Evolutionary conservation across 1,140 invertebrate genomes (phyloP), one percentile per base, ranked within the genome.

Genomic region (Mylabris phalerata): DNA sequence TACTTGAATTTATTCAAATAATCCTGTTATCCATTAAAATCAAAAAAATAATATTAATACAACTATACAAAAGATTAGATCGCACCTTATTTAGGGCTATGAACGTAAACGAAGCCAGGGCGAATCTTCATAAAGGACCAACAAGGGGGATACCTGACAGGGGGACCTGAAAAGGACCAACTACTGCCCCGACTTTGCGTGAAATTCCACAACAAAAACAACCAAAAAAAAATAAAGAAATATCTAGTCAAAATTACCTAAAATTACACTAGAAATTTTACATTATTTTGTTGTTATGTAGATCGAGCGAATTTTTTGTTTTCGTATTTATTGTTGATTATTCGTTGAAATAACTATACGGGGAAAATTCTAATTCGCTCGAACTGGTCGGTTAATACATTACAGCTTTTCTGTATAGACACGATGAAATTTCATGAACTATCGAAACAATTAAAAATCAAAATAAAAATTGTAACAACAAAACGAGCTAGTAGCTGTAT

Each of bases 131-230:
- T 55, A 62, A 68, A 70, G 63, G 67, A 72, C 70, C 70, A 66
- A 63, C 52, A 65, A 62, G 65, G 58, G 63, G 67, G 67, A 61
- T 67, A 65, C 51, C 66, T 63, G 60, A 60, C 62, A 61, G 7
- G 32, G 32, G 63, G 66, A 72, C 70, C 68, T 72, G 68, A 70
- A 72, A 72, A 67, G 63, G 61, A 69, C 61, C 58, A 64, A 70
- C 70, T 72, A 72, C 70, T 70, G 68, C 66, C 66, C 66, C 64
- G 65, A 67, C 61, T 66, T 60, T 69, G 63, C 58, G 60, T 69
- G 67, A 62, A 61, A 59, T 62, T 63, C 60, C 64, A 42, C 49
- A 26, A 41, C 13, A 57, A 11, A 49, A 13, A 57, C 42, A 41
- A 39, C 46, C 38, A 57, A 52, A 19, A 42, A n/a, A 50, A 10